Evolutionary conservation across 1,140 invertebrate species (phyloP), one percentile per base, ranked within the genome.

Genomic region (Pachypeltis micranthus): DNA sequence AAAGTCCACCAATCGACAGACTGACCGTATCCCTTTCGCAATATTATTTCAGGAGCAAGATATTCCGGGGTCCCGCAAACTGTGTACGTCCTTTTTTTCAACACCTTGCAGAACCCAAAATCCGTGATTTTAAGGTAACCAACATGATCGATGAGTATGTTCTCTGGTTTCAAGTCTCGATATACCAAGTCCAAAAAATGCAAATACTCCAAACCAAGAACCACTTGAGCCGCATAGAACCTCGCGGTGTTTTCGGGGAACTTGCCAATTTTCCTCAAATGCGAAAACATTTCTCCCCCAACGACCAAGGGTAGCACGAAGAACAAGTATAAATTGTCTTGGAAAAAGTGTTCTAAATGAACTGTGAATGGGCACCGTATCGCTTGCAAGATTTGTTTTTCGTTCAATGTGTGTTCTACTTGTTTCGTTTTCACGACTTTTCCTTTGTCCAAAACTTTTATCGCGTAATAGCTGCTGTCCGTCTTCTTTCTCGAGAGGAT

Each of bases 1-100:
- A 93, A 83, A 4, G 92, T 90, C 93, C 93, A 96, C 93, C 93
- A 96, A 70, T 98, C 96, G 0, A 96, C 93, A 2, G 93, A 89
- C 72, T 91, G 91, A 55, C 93, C 92, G 74, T 98, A 98, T 0
- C 93, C 93, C 74, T 94, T 96, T 67, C 88, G 92, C 58, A 95
- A 78, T 66, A 98, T 94, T 31, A 97, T 85, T 78, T 97, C 94
- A 0, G 94, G 93, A 0, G 93, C 93, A 54, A 98, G 74, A 77
- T 98, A 98, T 75, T 98, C 93, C 0, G 94, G 94, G 0, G 95
- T 98, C 1, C 94, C 95, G 76, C 95, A 98, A 26, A 98, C 73
- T 0, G 95, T 96, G 85, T 91, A 95, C 0, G 94, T 96, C 68
- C 93, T 79, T 73, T 39, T 82, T 28, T 64, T 59, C 19, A 65